Conservation (phyloP, 2,888 invertebrate species). For the Elegia similella region DNA sequence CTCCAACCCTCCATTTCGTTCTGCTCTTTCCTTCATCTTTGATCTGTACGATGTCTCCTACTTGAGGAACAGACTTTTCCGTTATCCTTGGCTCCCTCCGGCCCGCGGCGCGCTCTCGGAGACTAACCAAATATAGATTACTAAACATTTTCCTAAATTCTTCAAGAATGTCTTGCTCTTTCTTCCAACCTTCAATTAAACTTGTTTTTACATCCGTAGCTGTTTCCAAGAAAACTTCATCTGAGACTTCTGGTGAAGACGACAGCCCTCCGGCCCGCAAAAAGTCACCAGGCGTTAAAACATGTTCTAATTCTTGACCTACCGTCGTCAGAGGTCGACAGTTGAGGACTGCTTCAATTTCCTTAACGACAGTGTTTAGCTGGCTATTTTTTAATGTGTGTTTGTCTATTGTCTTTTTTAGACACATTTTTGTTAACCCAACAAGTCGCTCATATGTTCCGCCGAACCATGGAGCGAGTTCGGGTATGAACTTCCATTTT, state of each 20-base stretch:
- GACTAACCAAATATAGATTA: conserved; percentile 16
- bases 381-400: conserved; percentile 20
- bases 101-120: conserved; percentile 14
- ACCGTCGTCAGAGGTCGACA: conserved; percentile 22
- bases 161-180: conserved; percentile 18
- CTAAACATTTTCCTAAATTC: conserved; percentile 21
- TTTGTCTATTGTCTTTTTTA: conserved; percentile 23
- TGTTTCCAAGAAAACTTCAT: neutral
- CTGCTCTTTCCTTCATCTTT: conserved; percentile 17
- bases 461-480: conserved; percentile 24
- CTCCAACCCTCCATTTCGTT: conserved; percentile 21
- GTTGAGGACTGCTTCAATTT: conserved; percentile 25
- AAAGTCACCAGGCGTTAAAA: conserved; percentile 23
- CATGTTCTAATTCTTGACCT: conserved; percentile 17
- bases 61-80: conserved; percentile 10
- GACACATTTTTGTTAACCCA: conserved; percentile 21
- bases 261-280: neutral
- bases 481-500: conserved; percentile 24
- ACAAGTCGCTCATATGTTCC: conserved; percentile 25
- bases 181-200: conserved; percentile 22
- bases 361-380: conserved; percentile 21
- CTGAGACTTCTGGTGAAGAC: neutral
- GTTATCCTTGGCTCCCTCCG: conserved; percentile 10
- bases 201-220: conserved; percentile 12
- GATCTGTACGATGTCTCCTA: conserved; percentile 20